Evolutionary conservation across 1,140 invertebrate genomes (phyloP).

Genomic region (Zaprionus africanus): DNA sequence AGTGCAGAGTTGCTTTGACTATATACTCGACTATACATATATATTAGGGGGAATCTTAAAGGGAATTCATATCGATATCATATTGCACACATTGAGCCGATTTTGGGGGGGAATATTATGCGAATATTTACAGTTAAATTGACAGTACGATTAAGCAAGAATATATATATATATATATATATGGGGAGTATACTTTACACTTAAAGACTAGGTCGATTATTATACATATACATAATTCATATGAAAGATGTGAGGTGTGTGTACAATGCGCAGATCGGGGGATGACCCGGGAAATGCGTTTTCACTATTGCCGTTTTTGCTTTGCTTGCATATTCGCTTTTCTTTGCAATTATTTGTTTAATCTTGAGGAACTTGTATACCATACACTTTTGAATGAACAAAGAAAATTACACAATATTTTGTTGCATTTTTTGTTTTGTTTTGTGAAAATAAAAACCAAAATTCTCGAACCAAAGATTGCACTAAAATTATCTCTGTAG

Average conservation of each 20-base stretch:
- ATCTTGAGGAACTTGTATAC: slow-evolving; percentile 84
- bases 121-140: slow-evolving; percentile 71
- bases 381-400: slow-evolving; percentile 83
- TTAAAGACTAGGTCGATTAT: slow-evolving; percentile 29
- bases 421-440: slow-evolving; percentile 68
- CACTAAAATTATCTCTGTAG: slow-evolving; percentile 74
- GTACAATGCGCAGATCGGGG: slow-evolving; percentile 55
- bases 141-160: slow-evolving; percentile 49
- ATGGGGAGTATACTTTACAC: slow-evolving; percentile 22
- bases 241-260: slow-evolving; percentile 75
- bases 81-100: slow-evolving; percentile 58
- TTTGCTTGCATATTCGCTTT: slow-evolving; percentile 22
- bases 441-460: slow-evolving; percentile 37
- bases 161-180: slow-evolving; percentile 23
- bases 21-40: slow-evolving; percentile 26
- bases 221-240: slow-evolving; percentile 54
- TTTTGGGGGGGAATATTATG: slow-evolving; percentile 10
- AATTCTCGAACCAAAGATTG: slow-evolving; percentile 67
- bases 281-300: slow-evolving; percentile 38
- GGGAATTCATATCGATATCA: slow-evolving; percentile 17
- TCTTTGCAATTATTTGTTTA: slow-evolving; percentile 73
- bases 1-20: slow-evolving; percentile 34
- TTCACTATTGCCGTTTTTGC: slow-evolving; percentile 55
- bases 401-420: slow-evolving; percentile 82
- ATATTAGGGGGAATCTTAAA: slow-evolving; percentile 8